Percentiles rank a stretch among this genome's conserved stretches.
phyloP scores from a whole-genome alignment of 2,113 vertebrate species.

The Actinemys pallida region DNA sequence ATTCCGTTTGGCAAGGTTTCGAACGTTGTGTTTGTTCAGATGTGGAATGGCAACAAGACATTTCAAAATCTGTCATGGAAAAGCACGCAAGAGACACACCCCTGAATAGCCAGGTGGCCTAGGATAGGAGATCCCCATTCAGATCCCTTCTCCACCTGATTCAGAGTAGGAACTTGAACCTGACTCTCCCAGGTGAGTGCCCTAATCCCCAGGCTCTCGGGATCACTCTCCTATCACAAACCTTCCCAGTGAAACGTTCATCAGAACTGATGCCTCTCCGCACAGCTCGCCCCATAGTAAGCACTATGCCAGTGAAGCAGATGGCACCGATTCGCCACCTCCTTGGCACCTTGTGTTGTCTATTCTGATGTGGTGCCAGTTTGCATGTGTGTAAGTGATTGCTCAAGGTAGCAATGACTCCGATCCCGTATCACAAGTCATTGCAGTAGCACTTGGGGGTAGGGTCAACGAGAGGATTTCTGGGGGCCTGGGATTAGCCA shows the following conservation, averaged over 20 bases:
- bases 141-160: neutral
- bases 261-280: neutral
- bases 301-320: neutral
- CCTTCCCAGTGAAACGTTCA: neutral
- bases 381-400: neutral
- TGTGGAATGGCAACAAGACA: neutral
- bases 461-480: neutral
- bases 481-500: neutral
- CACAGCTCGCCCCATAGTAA: no score
- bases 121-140: neutral
- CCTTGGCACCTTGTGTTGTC: neutral
- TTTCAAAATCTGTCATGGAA: no score
- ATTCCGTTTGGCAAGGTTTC: neutral
- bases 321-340: neutral
- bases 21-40: neutral
- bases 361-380: neutral
- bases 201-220: no score
- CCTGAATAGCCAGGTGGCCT: neutral
- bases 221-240: neutral
- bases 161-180: neutral
- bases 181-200: no score
- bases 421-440: neutral
- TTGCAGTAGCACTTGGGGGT: neutral
- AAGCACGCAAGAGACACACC: neutral
- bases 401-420: neutral